phyloP scores from a whole-genome alignment of 92 coral and sea anemone genomes.

The Pocillopora grandis region DNA sequence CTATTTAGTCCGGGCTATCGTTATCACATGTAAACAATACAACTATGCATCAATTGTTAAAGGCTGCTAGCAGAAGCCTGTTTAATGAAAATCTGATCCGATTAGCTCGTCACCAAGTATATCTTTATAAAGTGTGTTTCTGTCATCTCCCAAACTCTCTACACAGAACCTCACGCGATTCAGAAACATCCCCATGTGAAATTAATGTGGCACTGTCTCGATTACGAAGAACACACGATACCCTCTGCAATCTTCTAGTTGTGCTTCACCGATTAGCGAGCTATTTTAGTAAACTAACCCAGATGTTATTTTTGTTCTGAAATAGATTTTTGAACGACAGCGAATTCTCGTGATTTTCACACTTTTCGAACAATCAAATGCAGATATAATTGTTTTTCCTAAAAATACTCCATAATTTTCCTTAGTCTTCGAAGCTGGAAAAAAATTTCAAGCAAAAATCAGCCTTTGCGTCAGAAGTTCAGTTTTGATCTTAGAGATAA shows the following conservation, averaged over 20 bases:
- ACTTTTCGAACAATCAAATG: not conserved
- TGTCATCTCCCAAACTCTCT: not conserved
- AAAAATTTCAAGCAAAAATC: not conserved
- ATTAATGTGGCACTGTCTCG: not conserved
- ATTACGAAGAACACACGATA: too few species aligned
- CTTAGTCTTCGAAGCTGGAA: not conserved
- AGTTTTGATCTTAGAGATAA: constrained; percentile 7
- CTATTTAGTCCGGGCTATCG: constrained; percentile 8
- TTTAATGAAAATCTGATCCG: constrained; percentile 10
- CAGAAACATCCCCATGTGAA: not conserved
- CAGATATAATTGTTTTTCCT: not conserved
- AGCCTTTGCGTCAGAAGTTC: not conserved
- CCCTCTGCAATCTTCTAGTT: not conserved
- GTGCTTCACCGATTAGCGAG: not conserved
- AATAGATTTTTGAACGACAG: too few species aligned
- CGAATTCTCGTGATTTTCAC: too few species aligned
- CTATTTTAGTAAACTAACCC: constrained; percentile 33
- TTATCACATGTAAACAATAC: not conserved
- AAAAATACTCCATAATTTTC: not conserved
- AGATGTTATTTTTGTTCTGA: not conserved
- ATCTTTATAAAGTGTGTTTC: constrained; percentile 4
- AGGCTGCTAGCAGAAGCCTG: not conserved
- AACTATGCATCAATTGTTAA: not conserved
- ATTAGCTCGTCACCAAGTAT: constrained; percentile 15
- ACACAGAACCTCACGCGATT: not conserved